Evolutionary conservation across 2,888 invertebrate species (phyloP), one percentile per base, ranked within the genome.

Genomic region (Malthinus flaveolus): DNA sequence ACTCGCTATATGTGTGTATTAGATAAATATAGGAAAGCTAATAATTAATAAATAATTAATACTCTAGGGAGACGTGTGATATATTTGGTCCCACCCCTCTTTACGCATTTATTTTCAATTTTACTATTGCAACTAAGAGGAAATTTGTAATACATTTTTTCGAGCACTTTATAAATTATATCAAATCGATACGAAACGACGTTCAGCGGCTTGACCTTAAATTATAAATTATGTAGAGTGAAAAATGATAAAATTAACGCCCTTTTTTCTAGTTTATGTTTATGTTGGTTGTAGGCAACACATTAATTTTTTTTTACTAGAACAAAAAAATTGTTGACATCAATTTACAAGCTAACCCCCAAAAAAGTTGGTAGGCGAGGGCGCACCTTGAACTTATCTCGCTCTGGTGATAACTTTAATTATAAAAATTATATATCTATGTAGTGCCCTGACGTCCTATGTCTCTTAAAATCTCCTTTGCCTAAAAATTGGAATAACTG

Each of bases 41-140:
- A 67, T 69, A 71, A 73, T 72, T 73, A 73, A 70, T 73, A 71
- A 73, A 69, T 74, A 73, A 74, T 73, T 71, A 70, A 69, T 70
- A 69, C 70, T 68, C 72, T 59, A 54, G 71, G 68, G 23, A 23
- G 68, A 69, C 68, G 67, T 69, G 66, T 73, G 71, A 73, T 73
- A 71, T 69, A 72, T 67, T 66, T 63, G 59, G 56, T 56, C 62
- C 61, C 68, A 72, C 61, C 73, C 73, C 64, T 65, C 66, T 73
- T 73, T 73, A 72, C 73, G 71, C 73, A 72, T 75, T 73, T 73
- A 71, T 74, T 23, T 73, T 75, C 73, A 74, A 74, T 75, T 74
- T 73, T 68, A 68, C 72, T 71, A 72, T 72, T 71, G 39, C n/a
- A 15, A 71, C 69, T 64, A 66, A 69, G 65, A 67, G 70, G 68